These are phyloP conservation scores for Pristiophorus japonicus DNA, from an alignment of 2,113 vertebrate species.

Conservation along the genomic window DNA sequence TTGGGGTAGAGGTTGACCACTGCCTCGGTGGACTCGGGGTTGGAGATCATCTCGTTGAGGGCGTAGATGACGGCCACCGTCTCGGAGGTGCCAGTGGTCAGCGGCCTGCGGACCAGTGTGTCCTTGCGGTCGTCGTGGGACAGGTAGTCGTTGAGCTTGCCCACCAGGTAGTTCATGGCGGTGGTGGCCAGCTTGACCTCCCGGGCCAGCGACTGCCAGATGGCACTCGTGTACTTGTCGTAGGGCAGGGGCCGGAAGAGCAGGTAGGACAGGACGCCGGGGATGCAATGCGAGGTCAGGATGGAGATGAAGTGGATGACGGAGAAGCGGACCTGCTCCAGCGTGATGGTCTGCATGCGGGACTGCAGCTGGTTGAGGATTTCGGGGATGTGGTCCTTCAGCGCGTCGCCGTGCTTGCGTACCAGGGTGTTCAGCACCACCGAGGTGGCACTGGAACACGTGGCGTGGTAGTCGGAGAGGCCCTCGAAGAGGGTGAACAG, in stretches of 20 bases:
- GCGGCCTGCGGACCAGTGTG: background rate
- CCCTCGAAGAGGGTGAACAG: background rate
- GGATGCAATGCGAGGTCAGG: constrained; percentile 1
- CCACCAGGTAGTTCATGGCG: constrained; percentile 18
- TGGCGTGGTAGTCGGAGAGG: background rate
- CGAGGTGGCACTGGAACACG: background rate
- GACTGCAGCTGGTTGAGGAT: background rate
- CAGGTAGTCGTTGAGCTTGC: background rate
- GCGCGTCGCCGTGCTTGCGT: background rate
- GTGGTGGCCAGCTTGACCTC: background rate
- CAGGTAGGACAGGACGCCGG: background rate
- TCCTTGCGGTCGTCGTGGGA: background rate
- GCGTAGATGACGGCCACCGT: constrained; percentile 1
- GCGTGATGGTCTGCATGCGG: background rate
- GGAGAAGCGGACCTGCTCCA: background rate
- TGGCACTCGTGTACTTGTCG: constrained; percentile 1
- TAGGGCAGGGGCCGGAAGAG: constrained; percentile 14
- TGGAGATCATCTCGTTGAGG: background rate
- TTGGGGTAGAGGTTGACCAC: constrained; percentile 1
- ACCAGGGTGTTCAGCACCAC: background rate
- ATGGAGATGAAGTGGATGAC: background rate
- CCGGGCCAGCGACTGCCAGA: constrained; percentile 7
- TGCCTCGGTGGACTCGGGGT: background rate
- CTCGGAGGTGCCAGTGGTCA: background rate
- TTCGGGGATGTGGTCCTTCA: background rate